Percentiles rank a stretch among this genome's conserved stretches.
Evolutionary conservation across 2,797 vertebrate species (phyloP).

Genomic region (Phrynocephalus guinanensis): DNA sequence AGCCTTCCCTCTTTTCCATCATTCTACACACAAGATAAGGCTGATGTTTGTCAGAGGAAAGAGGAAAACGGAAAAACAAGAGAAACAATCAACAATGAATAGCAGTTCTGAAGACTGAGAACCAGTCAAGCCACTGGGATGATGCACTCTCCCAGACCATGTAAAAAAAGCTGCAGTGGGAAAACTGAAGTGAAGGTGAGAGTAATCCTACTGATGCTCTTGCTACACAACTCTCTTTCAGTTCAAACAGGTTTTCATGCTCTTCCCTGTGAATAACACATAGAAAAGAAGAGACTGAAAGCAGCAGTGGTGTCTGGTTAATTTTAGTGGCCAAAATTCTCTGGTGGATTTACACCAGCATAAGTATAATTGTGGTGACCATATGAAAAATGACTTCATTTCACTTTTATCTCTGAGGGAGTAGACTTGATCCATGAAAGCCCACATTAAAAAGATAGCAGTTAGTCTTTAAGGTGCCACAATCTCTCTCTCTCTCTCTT

Average conservation of each 20-base stretch:
- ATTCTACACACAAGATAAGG: not conserved
- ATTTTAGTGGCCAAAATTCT: not conserved
- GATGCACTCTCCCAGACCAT: not conserved
- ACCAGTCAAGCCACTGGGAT: not conserved
- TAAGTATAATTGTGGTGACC: too few species aligned
- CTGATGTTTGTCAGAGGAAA: not conserved
- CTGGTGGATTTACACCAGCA: too few species aligned
- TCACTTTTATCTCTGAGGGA: not conserved
- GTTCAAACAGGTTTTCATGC: not conserved
- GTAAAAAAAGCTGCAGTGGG: not conserved
- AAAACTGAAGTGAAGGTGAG: not conserved
- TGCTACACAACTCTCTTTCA: not conserved
- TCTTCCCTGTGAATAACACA: not conserved
- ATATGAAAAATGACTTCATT: conserved; percentile 22
- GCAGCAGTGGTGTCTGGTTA: not conserved
- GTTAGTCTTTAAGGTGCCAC: too few species aligned
- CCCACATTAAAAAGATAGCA: too few species aligned
- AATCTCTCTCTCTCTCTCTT: too few species aligned
- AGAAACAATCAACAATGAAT: not conserved
- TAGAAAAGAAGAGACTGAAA: not conserved
- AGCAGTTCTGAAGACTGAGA: not conserved
- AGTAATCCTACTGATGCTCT: not conserved
- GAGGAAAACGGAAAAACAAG: not conserved
- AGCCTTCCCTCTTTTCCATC: not conserved
- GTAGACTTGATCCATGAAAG: too few species aligned